Conservation (phyloP, 2,797 vertebrate species). For the Delichon dasypus region DNA sequence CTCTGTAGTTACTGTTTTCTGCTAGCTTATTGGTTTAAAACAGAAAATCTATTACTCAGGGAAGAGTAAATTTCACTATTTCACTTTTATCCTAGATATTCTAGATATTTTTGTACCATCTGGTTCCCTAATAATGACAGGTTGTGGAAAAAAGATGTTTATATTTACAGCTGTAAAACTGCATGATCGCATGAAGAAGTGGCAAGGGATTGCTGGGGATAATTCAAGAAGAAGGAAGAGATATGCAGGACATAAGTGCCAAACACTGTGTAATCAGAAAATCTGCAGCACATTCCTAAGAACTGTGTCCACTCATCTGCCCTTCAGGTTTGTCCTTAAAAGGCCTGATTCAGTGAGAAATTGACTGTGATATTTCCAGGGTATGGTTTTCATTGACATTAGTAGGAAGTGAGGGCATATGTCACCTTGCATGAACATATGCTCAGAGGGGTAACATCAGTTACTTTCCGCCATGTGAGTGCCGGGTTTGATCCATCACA, state of each 20-base stretch:
- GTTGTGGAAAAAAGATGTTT: neutral
- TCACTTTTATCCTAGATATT: neutral
- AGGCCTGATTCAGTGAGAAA: neutral
- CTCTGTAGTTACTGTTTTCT: constrained; percentile 21
- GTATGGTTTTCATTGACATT: neutral
- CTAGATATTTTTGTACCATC: neutral
- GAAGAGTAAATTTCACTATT: neutral
- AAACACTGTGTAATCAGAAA: neutral
- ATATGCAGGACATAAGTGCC: neutral
- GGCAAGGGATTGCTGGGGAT: neutral
- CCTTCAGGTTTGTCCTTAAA: neutral
- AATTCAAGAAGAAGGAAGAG: neutral
- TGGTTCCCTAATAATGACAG: constrained; percentile 1
- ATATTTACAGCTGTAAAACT: constrained; percentile 17
- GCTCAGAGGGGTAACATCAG: neutral
- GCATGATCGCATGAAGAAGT: neutral
- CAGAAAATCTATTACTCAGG: neutral
- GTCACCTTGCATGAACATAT: neutral
- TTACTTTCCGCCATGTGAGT: neutral
- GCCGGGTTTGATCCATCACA: constrained; percentile 8
- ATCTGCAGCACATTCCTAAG: neutral
- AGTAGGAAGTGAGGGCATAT: neutral
- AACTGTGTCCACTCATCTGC: neutral
- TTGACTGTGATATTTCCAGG: neutral
- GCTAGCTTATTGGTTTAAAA: neutral